Evolutionary conservation across 2,888 invertebrate genomes (phyloP).

Genomic region (Eilema depressum): DNA sequence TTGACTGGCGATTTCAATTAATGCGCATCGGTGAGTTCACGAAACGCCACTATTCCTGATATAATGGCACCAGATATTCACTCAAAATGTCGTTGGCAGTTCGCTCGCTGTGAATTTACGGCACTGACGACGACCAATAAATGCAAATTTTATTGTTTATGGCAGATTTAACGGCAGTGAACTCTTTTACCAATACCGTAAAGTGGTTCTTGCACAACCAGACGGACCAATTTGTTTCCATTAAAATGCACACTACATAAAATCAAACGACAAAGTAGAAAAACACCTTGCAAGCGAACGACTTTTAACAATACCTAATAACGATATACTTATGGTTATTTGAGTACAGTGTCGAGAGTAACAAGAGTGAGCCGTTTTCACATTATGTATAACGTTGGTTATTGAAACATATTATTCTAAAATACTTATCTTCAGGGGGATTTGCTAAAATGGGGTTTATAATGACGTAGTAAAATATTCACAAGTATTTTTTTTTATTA

Average conservation of each 20-base stretch:
- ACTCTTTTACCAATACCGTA: constrained; percentile 82
- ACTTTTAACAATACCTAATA: constrained; percentile 2
- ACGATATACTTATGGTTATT: constrained; percentile 8
- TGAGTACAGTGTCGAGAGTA: constrained; percentile 7
- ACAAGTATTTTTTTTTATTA: no score
- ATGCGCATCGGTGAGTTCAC: constrained; percentile 75
- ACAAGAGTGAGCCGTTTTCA: neutral
- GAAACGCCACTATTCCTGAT: constrained; percentile 71
- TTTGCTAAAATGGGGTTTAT: no score
- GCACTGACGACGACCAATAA: constrained; percentile 83
- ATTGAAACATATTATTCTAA: no score
- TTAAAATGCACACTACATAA: constrained; percentile 49
- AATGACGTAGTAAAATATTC: no score
- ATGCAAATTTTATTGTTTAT: constrained; percentile 87
- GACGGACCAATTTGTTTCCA: constrained; percentile 65
- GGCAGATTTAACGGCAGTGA: constrained; percentile 83
- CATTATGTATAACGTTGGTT: neutral
- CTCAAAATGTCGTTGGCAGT: constrained; percentile 83
- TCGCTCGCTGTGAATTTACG: constrained; percentile 81
- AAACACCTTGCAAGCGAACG: neutral
- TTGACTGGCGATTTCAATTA: constrained; percentile 83
- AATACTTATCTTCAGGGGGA: no score
- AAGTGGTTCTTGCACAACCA: constrained; percentile 71
- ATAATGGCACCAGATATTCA: constrained; percentile 79
- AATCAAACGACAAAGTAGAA: constrained; percentile 30